Conservation (phyloP, 2,888 invertebrate species). For the Calameuta idolon region DNA sequence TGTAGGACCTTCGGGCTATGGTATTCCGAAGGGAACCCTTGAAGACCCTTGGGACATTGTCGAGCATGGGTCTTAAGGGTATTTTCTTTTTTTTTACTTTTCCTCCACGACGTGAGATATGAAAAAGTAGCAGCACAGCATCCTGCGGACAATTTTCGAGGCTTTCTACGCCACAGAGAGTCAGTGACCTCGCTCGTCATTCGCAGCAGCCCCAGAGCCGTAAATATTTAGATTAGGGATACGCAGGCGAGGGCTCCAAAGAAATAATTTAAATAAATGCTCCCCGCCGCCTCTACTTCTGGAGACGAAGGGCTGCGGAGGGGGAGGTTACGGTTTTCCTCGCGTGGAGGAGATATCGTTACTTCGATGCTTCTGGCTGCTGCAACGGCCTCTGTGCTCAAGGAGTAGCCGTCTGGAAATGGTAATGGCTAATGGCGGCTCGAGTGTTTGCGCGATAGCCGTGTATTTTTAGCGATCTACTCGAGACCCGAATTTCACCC, state of each 20-base stretch:
- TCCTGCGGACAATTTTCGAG: conserved; percentile 12
- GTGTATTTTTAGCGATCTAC: conserved; percentile 48
- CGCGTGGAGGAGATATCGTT: conserved; percentile 14
- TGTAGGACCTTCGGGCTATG: neutral
- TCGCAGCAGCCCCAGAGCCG: conserved; percentile 28
- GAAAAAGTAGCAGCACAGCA: neutral
- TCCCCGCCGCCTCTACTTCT: conserved; percentile 4
- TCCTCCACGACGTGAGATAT: conserved; percentile 23
- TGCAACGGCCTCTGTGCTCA: conserved; percentile 15
- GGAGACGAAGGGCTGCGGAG: conserved; percentile 16
- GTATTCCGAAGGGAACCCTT: neutral
- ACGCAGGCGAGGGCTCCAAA: conserved; percentile 33
- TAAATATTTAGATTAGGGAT: conserved; percentile 58
- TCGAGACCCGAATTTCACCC: conserved; percentile 13
- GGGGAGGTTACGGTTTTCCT: neutral
- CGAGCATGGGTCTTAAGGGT: neutral
- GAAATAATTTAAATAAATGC: conserved; percentile 51
- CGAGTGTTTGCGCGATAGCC: conserved; percentile 50
- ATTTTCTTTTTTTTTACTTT: conserved; percentile 9
- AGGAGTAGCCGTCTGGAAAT: conserved; percentile 48
- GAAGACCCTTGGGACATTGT: conserved; percentile 10
- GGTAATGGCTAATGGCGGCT: conserved; percentile 55
- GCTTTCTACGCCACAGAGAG: conserved; percentile 14
- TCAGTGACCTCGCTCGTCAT: conserved; percentile 24
- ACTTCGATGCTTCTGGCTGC: conserved; percentile 14